Conservation (phyloP, 2,797 vertebrate species). For the Natrix natrix region DNA sequence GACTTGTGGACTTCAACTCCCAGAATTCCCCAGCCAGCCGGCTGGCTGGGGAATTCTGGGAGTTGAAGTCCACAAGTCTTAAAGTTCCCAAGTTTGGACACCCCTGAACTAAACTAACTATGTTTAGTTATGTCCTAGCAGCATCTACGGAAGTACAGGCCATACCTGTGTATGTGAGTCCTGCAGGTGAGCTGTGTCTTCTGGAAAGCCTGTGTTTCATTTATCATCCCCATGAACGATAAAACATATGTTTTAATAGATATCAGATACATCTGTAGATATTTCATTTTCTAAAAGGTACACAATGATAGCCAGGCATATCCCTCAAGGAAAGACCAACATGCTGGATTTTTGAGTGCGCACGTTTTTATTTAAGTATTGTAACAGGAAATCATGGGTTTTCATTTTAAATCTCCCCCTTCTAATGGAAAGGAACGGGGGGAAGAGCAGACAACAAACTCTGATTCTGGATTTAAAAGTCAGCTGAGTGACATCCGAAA, state of each 20-base stretch:
- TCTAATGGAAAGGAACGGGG: neutral
- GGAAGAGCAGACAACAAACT: neutral
- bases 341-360: neutral
- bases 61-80: no score
- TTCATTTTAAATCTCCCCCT: neutral
- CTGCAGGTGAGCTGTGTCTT: neutral
- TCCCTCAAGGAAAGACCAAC: neutral
- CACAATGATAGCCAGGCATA: neutral
- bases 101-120: no score
- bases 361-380: constrained; percentile 24
- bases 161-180: neutral
- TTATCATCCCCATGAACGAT: neutral
- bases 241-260: neutral
- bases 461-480: neutral
- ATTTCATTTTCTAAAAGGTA: neutral
- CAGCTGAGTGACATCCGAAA: neutral
- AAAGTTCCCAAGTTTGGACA: no score
- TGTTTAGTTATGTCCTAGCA: neutral
- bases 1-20: no score
- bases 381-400: neutral
- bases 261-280: neutral
- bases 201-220: neutral
- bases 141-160: neutral
- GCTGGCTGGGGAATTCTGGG: no score
- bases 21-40: no score